These are phyloP conservation scores for Epicauta chinensis DNA, from an alignment of 1,140 invertebrate species.

Conservation along the genomic window DNA sequence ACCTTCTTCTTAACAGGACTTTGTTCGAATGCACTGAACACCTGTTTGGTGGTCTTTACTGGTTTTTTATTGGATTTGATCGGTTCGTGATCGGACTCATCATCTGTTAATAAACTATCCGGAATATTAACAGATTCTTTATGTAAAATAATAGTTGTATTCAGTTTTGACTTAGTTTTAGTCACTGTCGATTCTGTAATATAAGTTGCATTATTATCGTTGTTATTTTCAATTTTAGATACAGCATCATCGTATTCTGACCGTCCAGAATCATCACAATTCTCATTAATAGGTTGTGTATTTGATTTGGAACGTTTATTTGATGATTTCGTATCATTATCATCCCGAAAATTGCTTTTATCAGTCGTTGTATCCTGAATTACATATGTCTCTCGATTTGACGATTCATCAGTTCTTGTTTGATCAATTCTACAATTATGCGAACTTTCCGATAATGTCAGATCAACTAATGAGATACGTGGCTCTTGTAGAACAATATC, in stretches of 20 bases:
- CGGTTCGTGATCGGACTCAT: conserved; percentile 21
- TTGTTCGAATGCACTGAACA: conserved; percentile 51
- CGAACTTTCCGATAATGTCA: conserved; percentile 1
- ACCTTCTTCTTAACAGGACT: conserved; percentile 57
- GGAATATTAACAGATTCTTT: conserved; percentile 8
- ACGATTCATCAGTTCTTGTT: neutral
- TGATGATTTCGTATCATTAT: conserved; percentile 1
- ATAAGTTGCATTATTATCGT: conserved; percentile 12
- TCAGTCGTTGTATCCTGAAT: conserved; percentile 1
- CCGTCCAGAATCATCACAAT: neutral
- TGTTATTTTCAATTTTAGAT: conserved; percentile 11
- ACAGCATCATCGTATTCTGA: conserved; percentile 25
- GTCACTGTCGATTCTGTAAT: neutral
- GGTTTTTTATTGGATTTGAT: conserved; percentile 16
- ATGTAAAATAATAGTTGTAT: conserved; percentile 25
- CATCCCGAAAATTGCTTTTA: conserved; percentile 4
- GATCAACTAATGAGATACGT: conserved; percentile 8
- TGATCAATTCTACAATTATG: too few species aligned
- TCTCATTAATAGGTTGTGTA: neutral
- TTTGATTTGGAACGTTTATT: conserved; percentile 11
- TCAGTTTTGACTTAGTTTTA: conserved; percentile 2
- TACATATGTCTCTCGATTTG: conserved; percentile 2
- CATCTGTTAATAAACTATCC: conserved; percentile 29
- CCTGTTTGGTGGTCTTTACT: conserved; percentile 15
- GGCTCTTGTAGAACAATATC: conserved; percentile 18